phyloP scores from a whole-genome alignment of 2,113 vertebrate genomes.

The Euleptes europaea region DNA sequence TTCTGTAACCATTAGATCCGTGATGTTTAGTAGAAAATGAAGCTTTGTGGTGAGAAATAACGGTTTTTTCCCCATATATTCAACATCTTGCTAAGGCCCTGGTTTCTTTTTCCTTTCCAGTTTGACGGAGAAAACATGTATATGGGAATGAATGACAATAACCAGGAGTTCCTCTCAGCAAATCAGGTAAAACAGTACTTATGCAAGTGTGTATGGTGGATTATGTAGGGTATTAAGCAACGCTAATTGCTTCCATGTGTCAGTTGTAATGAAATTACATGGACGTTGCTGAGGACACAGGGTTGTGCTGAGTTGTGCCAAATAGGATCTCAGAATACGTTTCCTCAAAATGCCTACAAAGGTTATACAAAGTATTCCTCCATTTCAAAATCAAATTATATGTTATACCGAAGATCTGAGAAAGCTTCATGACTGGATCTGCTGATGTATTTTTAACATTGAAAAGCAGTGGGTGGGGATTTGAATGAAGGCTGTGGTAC shows the following conservation, averaged over 20 bases:
- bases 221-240: not conserved
- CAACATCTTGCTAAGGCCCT: constrained; percentile 41
- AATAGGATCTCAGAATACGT: not conserved
- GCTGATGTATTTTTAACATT: no score
- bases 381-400: not conserved
- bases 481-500: no score
- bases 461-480: no score
- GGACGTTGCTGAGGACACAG: not conserved
- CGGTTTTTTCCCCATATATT: accelerated
- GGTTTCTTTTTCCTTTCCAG: constrained; percentile 78
- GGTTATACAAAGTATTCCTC: not conserved
- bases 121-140: constrained; percentile 99
- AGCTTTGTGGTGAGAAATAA: not conserved
- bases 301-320: not conserved
- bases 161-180: constrained; percentile 93
- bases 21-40: not conserved
- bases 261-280: not conserved
- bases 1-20: not conserved
- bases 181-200: constrained; percentile 86
- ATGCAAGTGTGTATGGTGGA: no score
- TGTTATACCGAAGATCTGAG: no score
- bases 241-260: not conserved
- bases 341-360: accelerated
- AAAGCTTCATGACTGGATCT: no score
- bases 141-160: constrained; percentile 93